Conservation (phyloP, 2,888 invertebrate species). For the Germaria angustata region DNA sequence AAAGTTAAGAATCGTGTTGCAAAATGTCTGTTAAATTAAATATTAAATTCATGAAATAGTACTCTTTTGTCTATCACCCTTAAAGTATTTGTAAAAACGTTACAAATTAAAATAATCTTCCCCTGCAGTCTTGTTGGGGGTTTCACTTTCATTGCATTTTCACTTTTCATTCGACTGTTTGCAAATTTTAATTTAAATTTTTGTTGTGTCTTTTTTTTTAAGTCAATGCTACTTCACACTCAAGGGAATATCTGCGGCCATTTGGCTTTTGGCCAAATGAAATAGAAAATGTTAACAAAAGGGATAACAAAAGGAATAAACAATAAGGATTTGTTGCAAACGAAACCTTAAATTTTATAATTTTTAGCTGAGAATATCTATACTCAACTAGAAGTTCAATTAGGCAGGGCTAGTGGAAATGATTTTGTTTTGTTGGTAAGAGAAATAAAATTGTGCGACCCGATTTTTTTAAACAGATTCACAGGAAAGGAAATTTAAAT, state of each 20-base stretch:
- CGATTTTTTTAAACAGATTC: too few species aligned
- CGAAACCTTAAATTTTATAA: neutral
- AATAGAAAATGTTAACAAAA: slow-evolving; percentile 16
- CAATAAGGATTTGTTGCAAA: neutral
- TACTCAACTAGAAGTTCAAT: neutral
- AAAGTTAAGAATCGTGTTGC: neutral
- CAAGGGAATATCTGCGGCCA: slow-evolving; percentile 14
- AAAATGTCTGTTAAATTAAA: slow-evolving; percentile 10
- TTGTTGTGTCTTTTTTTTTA: slow-evolving; percentile 15
- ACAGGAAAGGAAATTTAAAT: too few species aligned
- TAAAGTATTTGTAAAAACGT: neutral
- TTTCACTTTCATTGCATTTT: slow-evolving; percentile 49
- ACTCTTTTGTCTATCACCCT: neutral
- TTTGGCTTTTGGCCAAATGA: slow-evolving; percentile 50
- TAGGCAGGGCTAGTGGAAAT: neutral
- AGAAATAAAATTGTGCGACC: too few species aligned
- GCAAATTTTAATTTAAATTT: slow-evolving; percentile 27
- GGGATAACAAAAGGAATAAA: neutral
- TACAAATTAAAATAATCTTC: slow-evolving; percentile 3
- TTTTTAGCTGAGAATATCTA: neutral
- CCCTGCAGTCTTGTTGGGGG: neutral
- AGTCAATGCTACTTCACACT: slow-evolving; percentile 1
- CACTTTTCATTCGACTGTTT: slow-evolving; percentile 3
- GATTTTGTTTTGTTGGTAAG: too few species aligned
- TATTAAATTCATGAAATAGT: slow-evolving; percentile 16